Percentiles rank a stretch among this genome's conserved stretches.
Conservation (phyloP, 2,113 vertebrate species). For the Speoplatyrhinus poulsoni region DNA sequence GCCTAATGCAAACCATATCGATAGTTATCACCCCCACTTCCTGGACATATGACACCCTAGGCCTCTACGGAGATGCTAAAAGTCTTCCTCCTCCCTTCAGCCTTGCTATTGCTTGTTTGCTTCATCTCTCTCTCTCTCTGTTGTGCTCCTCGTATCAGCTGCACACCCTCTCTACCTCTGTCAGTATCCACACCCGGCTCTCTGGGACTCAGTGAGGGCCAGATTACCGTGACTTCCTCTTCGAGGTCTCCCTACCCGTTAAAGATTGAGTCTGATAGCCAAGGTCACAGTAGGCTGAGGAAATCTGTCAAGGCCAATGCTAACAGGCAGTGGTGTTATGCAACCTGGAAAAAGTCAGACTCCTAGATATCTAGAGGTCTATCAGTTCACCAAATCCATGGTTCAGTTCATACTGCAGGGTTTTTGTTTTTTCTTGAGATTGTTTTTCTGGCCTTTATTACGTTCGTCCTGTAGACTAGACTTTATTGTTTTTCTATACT, state of each 20-base stretch:
- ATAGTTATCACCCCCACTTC: slow-evolving; percentile 71
- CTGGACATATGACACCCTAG: slow-evolving; percentile 67
- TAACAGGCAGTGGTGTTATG: slow-evolving; percentile 40
- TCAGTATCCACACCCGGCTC: background rate
- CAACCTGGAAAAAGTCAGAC: slow-evolving; percentile 49
- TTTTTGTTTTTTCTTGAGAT: too few relatives aligned
- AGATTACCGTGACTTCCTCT: slow-evolving; percentile 30
- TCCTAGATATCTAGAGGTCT: slow-evolving; percentile 9
- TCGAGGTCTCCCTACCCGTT: slow-evolving; percentile 25
- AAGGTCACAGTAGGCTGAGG: slow-evolving; percentile 32
- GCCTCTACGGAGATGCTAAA: slow-evolving; percentile 57
- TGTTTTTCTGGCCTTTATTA: too few relatives aligned
- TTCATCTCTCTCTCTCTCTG: slow-evolving; percentile 5
- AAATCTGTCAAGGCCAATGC: slow-evolving; percentile 41
- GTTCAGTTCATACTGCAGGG: too few relatives aligned
- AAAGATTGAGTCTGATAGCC: slow-evolving; percentile 15
- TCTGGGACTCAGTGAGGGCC: slow-evolving; percentile 33
- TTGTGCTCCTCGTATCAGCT: background rate
- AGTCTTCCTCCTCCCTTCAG: slow-evolving; percentile 22
- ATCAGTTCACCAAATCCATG: too few relatives aligned
- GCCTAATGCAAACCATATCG: slow-evolving; percentile 67
- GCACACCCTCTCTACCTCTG: slow-evolving; percentile 4
- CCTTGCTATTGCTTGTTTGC: background rate
- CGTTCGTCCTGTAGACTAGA: too few relatives aligned
- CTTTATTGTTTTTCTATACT: too few relatives aligned